Evolutionary conservation across 2,113 vertebrate species (phyloP).

Genomic region (Oenanthe melanoleuca): DNA sequence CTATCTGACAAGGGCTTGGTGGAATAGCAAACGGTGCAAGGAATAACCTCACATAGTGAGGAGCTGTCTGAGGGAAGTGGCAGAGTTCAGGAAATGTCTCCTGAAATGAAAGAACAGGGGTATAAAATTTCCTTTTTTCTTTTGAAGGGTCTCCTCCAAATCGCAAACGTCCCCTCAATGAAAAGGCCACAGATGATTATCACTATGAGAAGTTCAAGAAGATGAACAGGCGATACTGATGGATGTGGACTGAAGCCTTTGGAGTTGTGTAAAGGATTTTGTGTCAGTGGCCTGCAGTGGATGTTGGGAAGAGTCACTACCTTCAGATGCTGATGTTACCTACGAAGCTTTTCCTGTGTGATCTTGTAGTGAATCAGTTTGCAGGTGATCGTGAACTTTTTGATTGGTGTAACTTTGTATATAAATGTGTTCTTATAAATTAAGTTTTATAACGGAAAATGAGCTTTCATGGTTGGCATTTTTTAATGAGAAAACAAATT

Average conservation of each 20-base stretch:
- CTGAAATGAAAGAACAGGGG: neutral
- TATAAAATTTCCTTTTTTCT: neutral
- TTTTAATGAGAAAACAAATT: neutral
- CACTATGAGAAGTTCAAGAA: slow-evolving; percentile 99
- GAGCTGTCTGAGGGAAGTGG: neutral
- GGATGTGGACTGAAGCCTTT: neutral
- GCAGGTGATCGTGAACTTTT: neutral
- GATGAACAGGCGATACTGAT: slow-evolving; percentile 91
- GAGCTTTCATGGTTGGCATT: neutral
- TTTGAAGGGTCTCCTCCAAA: slow-evolving; percentile 83
- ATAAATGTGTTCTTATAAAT: neutral
- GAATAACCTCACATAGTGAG: neutral
- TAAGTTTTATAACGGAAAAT: neutral
- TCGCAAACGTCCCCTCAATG: slow-evolving; percentile 93
- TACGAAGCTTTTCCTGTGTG: neutral
- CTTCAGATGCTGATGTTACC: neutral
- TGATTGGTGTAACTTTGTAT: neutral
- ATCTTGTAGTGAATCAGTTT: slow-evolving; percentile 1
- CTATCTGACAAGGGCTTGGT: neutral
- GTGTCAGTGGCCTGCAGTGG: neutral
- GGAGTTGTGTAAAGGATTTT: neutral
- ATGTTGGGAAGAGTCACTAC: neutral
- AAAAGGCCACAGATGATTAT: slow-evolving; percentile 97
- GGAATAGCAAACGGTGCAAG: neutral
- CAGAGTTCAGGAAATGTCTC: neutral